Evolutionary conservation across 2,113 vertebrate genomes (phyloP), one percentile per base, ranked within the genome.

Genomic region (Onychostruthus taczanowskii): DNA sequence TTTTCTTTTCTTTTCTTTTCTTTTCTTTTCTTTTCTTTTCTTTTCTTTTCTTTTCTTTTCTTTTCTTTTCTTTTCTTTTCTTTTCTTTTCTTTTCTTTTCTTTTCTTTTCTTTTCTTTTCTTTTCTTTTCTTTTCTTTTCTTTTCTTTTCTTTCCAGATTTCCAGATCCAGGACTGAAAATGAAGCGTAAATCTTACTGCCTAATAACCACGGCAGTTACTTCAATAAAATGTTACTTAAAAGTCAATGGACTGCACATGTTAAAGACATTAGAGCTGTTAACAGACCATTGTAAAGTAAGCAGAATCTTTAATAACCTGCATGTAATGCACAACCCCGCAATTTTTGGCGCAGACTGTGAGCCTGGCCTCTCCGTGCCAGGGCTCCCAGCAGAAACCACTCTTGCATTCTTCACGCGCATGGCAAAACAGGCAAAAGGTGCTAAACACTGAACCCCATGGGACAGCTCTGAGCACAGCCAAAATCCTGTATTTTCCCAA

Each of bases 221-320:
- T 98, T 98, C 98, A 98, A 98, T 98, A 98, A 98, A 98, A 98
- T 86, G 94, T 98, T 98, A 97, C 98, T 98, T 98, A 98, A 98
- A 98, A 98, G 98, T 98, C 98, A 98, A 98, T 98, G 97, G 98
- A 81, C 97, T 98, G 97, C 98, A 98, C 98, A 98, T 98, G 98
- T 98, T 98, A 98, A 98, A 98, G 97, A 98, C 97, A 98, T 98
- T 98, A 97, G 97, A 96, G 97, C 96, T 98, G 98, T 98, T 98
- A 98, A 98, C 98, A 98, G 98, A 98, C 97, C 97, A 79, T 96
- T 98, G 97, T 98, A 98, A 98, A 98, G 97, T 96, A 98, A 97
- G 98, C 98, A 98, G 97, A 98, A 98, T 97, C 97, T 98, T 97
- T 98, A 98, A 98, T 97, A 98, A 98, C 97, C 95, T 96, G 94